Percentiles rank a stretch among this genome's conserved stretches.
These are phyloP conservation scores for Okapia johnstoni DNA, from an alignment of 2,113 vertebrate genomes.

Conservation along the genomic window DNA sequence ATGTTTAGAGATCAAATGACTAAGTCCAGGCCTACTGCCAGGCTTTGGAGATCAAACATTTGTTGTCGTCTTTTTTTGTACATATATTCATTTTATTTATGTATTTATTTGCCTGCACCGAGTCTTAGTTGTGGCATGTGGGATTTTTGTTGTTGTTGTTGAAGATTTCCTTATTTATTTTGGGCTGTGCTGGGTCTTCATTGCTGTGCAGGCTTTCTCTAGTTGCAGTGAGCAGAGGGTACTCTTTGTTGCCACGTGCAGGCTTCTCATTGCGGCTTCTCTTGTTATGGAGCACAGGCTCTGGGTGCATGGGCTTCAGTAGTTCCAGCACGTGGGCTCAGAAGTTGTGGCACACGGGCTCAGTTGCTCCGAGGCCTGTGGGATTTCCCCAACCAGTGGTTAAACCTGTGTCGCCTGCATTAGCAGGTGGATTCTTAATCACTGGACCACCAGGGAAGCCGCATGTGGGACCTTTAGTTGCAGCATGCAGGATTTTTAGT, in stretches of 20 bases:
- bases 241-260: background rate
- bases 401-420: background rate
- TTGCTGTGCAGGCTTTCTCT: background rate
- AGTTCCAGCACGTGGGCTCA: background rate
- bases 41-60: background rate
- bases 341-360: rapidly evolving
- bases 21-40: background rate
- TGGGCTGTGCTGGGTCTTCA: background rate
- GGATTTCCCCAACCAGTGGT: background rate
- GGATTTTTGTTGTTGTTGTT: background rate
- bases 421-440: background rate
- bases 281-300: background rate
- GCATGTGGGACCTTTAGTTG: background rate
- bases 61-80: background rate
- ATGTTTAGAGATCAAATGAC: background rate
- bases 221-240: background rate
- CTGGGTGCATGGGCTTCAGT: background rate
- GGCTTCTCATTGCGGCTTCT: background rate
- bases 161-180: background rate
- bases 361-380: background rate
- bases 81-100: background rate
- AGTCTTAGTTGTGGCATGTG: background rate
- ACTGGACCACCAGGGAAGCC: background rate
- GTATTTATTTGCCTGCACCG: background rate
- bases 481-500: background rate